Base-by-base conservation (phyloP, 2,888 invertebrate species). In the Trachelus troglodyta region DNA sequence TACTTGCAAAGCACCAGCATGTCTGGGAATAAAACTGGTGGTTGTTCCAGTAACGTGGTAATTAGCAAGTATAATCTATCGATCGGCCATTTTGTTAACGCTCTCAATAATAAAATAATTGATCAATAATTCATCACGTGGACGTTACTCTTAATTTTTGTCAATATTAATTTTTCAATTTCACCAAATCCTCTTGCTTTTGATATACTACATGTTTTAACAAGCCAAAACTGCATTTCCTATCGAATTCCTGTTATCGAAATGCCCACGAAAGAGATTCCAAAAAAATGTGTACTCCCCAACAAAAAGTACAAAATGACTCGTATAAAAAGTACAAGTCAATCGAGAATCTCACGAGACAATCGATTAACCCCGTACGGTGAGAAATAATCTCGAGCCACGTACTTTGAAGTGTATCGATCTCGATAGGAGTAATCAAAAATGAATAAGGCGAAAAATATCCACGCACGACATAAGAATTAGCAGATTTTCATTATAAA, bases 41-140 rank as follows among this genome's bases (percentile, higher is more conserved):
- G 31, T 31, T 34, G 71, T 34, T 71, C 12, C 31, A 71, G 71
- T 31, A 71, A n/a, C 31, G 34, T 31, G 40, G 56, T 34, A 73
- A 86, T 86, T 86, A 83, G 85, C 86, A 85, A 86, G 86, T 86
- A 84, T 85, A 81, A 86, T 86, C 37, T 69, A 23, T 23, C 9
- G 2, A 15, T 56, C 56, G 56, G 56, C 56, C 56, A 56, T 56
- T 56, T 56, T 56, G 23, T 23, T 23, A 15, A 40, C 15, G 40
- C 40, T 6, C 15, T 23, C 40, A 23, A 15, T 56, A 56, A 56
- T 15, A 56, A 56, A 56, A 56, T 9, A 23, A 56, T 40, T 23
- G 1, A 6, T 23, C 9, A 56, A 9, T 23, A 23, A 56, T 56
- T 56, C 2, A 56, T 56, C 15, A 9, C 56, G 56, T 6, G 23